Base-by-base conservation (phyloP, 2,113 vertebrate species). In the Oncorhynchus gorbuscha region DNA sequence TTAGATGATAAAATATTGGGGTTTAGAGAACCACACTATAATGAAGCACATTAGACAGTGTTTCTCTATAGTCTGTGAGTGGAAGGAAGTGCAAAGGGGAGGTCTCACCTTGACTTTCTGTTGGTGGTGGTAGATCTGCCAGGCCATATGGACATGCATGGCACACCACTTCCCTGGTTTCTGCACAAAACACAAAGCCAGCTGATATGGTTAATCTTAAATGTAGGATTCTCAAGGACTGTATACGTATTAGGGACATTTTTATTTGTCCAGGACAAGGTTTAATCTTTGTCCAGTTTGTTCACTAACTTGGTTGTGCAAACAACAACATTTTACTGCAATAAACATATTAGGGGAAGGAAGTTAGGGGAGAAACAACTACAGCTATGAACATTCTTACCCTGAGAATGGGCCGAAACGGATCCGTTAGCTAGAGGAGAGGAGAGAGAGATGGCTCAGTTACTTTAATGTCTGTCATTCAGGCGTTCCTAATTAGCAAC, bases 131-230 rank as follows among this genome's bases (percentile, higher is more conserved):
- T 99, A 99, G 72, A 97, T 99, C 93, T 99, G 97, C 97, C 97
- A 99, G 86, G 97, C 96, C 3, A 96, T 98, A 73, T 98, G 97
- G 68, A 99, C 97, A 0, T 99, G 97, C 96, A 99, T 98, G 6
- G 97, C 97, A 0, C 97, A 99, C 97, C 97, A 99, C 89, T 99
- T 99, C 71, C 97, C 97, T 48, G 97, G 97, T 93, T 99, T 99
- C 97, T 99, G 93, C 45, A 81, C 78, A 67, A 77, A 45, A 81
- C 18, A 88, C 13, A 85, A 84, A 65, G 81, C 64, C 4, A 73
- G 39, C 9, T 45, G 39, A 45, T 26, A 76, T 1, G 39, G 51
- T 24, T 3, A 55, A 65, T 28, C 28, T 76, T 8, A 22, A 14
- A 66, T 62, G n/a, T 39, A 28, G 49, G n/a, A 22, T 62, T 62